Conservation (phyloP, 2,888 invertebrate genomes). For the Drosophila lutescens region DNA sequence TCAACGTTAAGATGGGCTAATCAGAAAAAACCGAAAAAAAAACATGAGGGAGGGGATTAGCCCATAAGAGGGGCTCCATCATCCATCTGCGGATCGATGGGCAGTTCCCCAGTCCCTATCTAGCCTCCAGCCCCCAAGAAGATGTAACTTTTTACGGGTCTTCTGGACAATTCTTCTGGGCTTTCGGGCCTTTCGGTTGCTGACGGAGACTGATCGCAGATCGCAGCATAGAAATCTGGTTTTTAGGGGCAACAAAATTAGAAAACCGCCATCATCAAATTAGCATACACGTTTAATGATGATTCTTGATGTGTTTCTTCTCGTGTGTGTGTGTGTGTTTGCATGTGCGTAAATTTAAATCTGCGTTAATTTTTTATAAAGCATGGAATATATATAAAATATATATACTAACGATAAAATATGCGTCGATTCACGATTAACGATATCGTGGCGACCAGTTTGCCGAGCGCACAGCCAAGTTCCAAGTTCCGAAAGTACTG, state of each 20-base stretch:
- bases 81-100: slow-evolving; percentile 17
- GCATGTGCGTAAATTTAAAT: slow-evolving; percentile 35
- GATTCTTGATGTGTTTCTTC: slow-evolving; percentile 43
- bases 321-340: slow-evolving; percentile 25
- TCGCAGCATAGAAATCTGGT: slow-evolving; percentile 44
- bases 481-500: slow-evolving; percentile 13
- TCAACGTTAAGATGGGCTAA: slow-evolving; percentile 5
- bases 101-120: no score
- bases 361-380: slow-evolving; percentile 66
- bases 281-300: slow-evolving; percentile 78
- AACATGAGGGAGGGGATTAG: slow-evolving; percentile 1
- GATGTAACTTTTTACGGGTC: slow-evolving; percentile 35
- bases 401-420: slow-evolving; percentile 54
- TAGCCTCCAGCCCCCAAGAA: neutral
- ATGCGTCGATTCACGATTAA: slow-evolving; percentile 52
- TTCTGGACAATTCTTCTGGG: slow-evolving; percentile 1
- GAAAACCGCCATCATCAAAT: slow-evolving; percentile 76
- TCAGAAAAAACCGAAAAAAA: neutral
- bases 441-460: slow-evolving; percentile 62
- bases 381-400: slow-evolving; percentile 52
- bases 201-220: slow-evolving; percentile 35
- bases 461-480: slow-evolving; percentile 7
- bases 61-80: slow-evolving; percentile 8
- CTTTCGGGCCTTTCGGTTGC: slow-evolving; percentile 11
- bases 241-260: slow-evolving; percentile 57